Evolutionary conservation across 2,888 invertebrate species (phyloP), one percentile per base, ranked within the genome.

Genomic region (Sympetrum striolatum): DNA sequence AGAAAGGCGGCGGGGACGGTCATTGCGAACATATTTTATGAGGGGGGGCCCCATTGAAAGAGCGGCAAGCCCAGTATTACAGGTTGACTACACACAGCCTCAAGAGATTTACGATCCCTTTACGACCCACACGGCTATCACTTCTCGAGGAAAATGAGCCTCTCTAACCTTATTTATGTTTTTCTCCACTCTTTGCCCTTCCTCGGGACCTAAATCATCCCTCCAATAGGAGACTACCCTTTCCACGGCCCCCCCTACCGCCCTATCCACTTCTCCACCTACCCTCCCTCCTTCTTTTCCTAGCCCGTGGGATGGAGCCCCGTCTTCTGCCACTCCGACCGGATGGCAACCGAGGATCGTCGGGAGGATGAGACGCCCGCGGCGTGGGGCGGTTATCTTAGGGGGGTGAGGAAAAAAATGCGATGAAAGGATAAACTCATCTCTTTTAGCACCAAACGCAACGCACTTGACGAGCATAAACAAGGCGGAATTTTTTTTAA

Each of bases 111-210:
- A 91, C 90, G 90, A 90, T 18, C 86, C 39, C 90, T 91, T 91
- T 91, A 91, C 91, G 91, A 91, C 81, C 90, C 44, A 48, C 91
- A 64, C 90, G 73, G 80, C 91, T 90, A 91, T 91, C 91, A 90
- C 53, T 91, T 91, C 86, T 53, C 81, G 80, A 91, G 90, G 91
- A 91, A 91, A 91, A 91, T 91, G 91, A 91, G 91, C 90, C 91
- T 90, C 91, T 90, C 91, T 91, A 90, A 90, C 81, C 91, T 91
- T 91, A 91, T 91, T 91, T 91, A 91, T 91, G 91, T 91, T 90
- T 90, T 91, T 90, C 86, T 90, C 90, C 80, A 80, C 90, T 90
- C 90, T 90, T 90, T 90, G 90, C 90, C 90, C 90, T 80, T 80
- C 90, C 81, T 44, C 90, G 90, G 60, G 80, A 90, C 81, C 80